A percentile compares a stretch with the other conserved stretches of the same genome.
phyloP scores from a whole-genome alignment of 2,113 vertebrate genomes.

The Pseudopipra pipra region DNA sequence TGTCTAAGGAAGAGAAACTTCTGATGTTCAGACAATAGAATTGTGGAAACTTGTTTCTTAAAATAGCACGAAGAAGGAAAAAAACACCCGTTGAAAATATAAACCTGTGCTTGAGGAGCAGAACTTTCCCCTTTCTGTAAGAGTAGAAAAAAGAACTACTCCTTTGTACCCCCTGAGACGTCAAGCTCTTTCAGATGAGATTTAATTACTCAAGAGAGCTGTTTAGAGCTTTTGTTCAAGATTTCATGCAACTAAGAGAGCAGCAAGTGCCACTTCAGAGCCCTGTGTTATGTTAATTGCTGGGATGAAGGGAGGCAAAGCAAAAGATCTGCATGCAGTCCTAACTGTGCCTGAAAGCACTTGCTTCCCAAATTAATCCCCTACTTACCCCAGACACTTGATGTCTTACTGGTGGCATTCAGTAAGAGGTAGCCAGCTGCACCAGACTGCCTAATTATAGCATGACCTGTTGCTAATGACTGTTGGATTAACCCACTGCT shows the following conservation, averaged over 20 bases:
- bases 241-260: neutral
- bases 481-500: constrained; percentile 18
- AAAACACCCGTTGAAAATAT: neutral
- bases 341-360: neutral
- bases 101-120: neutral
- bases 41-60: neutral
- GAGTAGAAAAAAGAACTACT: neutral
- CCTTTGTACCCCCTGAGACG: neutral
- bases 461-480: constrained; percentile 36
- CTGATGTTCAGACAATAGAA: neutral
- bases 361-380: neutral
- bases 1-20: neutral
- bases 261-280: constrained; percentile 18
- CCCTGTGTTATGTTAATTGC: neutral
- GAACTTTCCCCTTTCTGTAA: neutral
- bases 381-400: neutral
- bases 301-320: neutral
- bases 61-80: neutral
- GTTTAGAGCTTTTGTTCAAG: constrained; percentile 24
- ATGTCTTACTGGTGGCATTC: neutral
- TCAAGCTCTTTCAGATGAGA: neutral
- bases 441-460: constrained; percentile 2
- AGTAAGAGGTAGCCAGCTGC: neutral
- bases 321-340: neutral
- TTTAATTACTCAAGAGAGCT: neutral